Base-by-base conservation (phyloP, 1,140 invertebrate species). In the Nilaparvata lugens region DNA sequence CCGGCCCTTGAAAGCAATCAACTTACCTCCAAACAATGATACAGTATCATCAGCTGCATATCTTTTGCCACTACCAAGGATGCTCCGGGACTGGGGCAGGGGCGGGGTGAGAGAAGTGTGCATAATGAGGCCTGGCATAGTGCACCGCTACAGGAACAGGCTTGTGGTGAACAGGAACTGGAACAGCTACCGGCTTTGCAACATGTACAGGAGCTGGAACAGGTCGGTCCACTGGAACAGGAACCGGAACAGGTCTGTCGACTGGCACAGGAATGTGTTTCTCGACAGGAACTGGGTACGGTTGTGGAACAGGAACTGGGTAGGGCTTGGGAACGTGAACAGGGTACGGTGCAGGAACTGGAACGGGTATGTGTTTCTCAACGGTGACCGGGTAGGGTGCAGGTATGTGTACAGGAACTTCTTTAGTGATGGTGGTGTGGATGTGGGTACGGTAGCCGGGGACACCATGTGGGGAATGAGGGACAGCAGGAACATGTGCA, bases 191-290 rank as follows among this genome's bases (percentile, higher is more conserved):
- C 0, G 68, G 63, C n/a, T 76, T 66, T 52, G 74, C 71, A 14
- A 73, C 71, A 35, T 72, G 72, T 16, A 60, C 51, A 11, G 64
- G 64, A 11, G 64, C 61, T 0, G 73, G 67, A 1, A 70, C 31
- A 38, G 83, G 83, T 16, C 86, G 80, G 68, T 84, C 84, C 31
- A 85, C 83, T 77, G 85, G 80, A 72, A 80, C 81, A 64, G 80
- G 78, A 72, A 80, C 81, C 64, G 80, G 78, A 60, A 80, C 67
- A 25, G 78, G 80, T 68, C 80, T 78, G 11, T 74, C 69, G 2
- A 81, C 73, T 14, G 78, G 76, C 0, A 82, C 78, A 31, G 78
- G 79, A 64, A 75, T 75, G 2, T 80, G 78, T 13, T 69, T 65
- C 9, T 61, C 60, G 19, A 67, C 61, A 19, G 68, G 63, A 25